Evolutionary conservation across 2,888 invertebrate genomes (phyloP).

Genomic region (Drosophila fulvimacula): DNA sequence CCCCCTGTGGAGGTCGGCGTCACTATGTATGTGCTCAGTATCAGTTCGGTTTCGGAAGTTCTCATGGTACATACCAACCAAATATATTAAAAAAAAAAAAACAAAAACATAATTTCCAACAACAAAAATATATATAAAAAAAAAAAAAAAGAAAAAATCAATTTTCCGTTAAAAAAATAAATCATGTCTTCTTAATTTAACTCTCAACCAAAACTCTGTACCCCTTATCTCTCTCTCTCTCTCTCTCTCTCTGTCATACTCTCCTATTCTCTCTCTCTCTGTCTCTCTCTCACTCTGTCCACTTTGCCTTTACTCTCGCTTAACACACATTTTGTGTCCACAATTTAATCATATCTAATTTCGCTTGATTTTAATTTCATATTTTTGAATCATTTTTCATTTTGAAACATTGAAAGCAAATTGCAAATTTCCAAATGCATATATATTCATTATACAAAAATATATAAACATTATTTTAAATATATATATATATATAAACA

Average conservation of each 20-base stretch:
- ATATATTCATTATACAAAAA: slow-evolving; percentile 47
- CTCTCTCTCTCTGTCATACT: slow-evolving; percentile 36
- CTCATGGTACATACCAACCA: slow-evolving; percentile 92
- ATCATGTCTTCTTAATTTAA: slow-evolving; percentile 57
- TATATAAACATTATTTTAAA: slow-evolving; percentile 39
- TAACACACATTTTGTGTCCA: slow-evolving; percentile 50
- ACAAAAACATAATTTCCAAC: slow-evolving; percentile 37
- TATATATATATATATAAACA: slow-evolving; percentile 46
- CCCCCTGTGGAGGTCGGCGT: slow-evolving; percentile 98
- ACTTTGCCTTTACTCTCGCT: slow-evolving; percentile 36
- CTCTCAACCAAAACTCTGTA: slow-evolving; percentile 36
- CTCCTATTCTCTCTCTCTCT: slow-evolving; percentile 29
- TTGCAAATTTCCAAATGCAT: slow-evolving; percentile 52
- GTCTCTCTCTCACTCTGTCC: slow-evolving; percentile 32
- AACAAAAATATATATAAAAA: slow-evolving; percentile 16
- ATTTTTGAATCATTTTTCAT: slow-evolving; percentile 16
- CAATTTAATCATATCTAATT: slow-evolving; percentile 45
- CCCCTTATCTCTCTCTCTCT: slow-evolving; percentile 26
- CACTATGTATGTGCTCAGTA: slow-evolving; percentile 99
- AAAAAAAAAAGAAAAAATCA: slow-evolving; percentile 40
- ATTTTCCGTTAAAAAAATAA: slow-evolving; percentile 53
- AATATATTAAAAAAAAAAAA: slow-evolving; percentile 42
- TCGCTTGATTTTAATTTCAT: slow-evolving; percentile 29
- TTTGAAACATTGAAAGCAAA: slow-evolving; percentile 39
- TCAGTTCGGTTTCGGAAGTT: slow-evolving; percentile 99